Percentiles rank a stretch among this genome's conserved stretches.
phyloP scores from a whole-genome alignment of 2,113 vertebrate genomes.

The Talpa occidentalis region DNA sequence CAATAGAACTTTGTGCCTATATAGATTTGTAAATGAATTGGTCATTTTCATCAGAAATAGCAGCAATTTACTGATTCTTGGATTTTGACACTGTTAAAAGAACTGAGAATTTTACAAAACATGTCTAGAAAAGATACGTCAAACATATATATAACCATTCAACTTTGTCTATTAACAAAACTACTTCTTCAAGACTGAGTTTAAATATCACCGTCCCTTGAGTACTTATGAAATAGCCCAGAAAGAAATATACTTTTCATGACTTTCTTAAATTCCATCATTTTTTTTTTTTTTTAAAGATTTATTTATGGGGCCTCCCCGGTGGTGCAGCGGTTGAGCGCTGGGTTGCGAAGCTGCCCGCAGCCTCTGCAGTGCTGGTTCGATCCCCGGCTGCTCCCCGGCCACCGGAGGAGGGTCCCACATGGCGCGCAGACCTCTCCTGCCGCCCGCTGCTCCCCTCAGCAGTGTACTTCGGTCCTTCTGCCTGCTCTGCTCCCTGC shows the following conservation, averaged over 20 bases:
- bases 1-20: background rate
- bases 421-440: no score
- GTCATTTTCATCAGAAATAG: constrained; percentile 13
- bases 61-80: background rate
- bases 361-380: no score
- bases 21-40: constrained; percentile 1
- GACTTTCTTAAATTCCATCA: constrained; percentile 2
- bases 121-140: background rate
- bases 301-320: no score
- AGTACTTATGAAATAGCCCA: background rate
- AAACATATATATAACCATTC: background rate
- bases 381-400: no score
- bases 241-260: constrained; percentile 17
- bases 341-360: no score
- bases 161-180: background rate
- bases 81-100: background rate
- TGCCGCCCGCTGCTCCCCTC: no score
- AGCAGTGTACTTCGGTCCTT: no score
- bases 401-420: no score
- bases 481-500: no score
- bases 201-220: background rate
- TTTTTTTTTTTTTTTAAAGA: no score
- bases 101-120: background rate
- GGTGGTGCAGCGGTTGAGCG: no score
- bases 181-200: background rate